Evolutionary conservation across 1,140 invertebrate genomes (phyloP).

Genomic region (Agrypnia vestita): DNA sequence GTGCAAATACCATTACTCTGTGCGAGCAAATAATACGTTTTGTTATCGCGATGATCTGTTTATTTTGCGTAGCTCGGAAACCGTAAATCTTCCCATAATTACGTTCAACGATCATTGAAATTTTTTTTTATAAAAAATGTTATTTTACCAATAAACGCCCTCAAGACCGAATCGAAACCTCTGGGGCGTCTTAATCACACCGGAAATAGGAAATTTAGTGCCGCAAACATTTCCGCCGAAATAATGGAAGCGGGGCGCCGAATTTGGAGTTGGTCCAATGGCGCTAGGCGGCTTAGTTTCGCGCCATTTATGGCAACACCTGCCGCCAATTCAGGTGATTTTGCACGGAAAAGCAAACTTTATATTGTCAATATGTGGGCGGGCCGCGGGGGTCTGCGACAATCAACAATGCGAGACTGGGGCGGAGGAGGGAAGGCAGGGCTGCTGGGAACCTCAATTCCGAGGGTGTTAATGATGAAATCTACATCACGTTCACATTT

Average conservation of each 20-base stretch:
- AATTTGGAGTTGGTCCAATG: conserved; percentile 22
- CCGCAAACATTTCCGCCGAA: neutral
- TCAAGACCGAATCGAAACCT: neutral
- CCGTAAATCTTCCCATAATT: too few species aligned
- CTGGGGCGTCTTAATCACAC: neutral
- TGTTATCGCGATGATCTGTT: too few species aligned
- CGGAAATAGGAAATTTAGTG: neutral
- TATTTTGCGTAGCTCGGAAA: too few species aligned
- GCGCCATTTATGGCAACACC: conserved; percentile 40
- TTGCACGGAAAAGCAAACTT: conserved; percentile 20
- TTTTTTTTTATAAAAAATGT: conserved; percentile 4
- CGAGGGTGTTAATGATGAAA: too few species aligned
- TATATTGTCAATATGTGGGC: conserved; percentile 29
- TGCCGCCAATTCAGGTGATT: conserved; percentile 31
- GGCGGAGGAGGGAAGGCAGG: neutral
- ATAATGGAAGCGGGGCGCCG: neutral
- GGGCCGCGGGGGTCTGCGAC: neutral
- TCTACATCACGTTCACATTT: neutral
- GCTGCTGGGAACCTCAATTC: neutral
- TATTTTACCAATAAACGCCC: neutral
- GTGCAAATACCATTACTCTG: too few species aligned
- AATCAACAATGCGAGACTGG: neutral
- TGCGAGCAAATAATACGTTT: too few species aligned
- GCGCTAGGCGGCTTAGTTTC: conserved; percentile 16
- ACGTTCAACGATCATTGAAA: neutral